Evolutionary conservation across 2,888 invertebrate genomes (phyloP).

Genomic region (Hecatera dysodea): DNA sequence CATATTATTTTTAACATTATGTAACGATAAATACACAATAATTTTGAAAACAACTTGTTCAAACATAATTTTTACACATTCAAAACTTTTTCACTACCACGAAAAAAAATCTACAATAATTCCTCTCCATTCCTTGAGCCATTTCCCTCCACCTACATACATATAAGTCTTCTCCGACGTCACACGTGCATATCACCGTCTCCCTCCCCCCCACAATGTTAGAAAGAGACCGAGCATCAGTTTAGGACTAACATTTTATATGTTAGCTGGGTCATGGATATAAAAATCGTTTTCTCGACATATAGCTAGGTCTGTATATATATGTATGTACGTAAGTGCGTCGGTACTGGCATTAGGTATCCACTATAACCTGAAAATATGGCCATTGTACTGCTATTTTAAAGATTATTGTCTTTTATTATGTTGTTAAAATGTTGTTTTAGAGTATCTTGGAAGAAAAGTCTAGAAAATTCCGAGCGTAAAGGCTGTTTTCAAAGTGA

Average conservation of each 20-base stretch:
- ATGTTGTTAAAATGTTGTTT: constrained; percentile 22
- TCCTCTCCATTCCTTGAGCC: constrained; percentile 76
- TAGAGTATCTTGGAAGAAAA: constrained; percentile 9
- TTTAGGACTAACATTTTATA: constrained; percentile 91
- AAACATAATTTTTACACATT: background rate
- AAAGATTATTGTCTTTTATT: constrained; percentile 70
- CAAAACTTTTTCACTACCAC: background rate
- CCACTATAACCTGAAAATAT: constrained; percentile 87
- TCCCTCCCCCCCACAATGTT: constrained; percentile 73
- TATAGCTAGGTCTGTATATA: constrained; percentile 69
- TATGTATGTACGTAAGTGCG: constrained; percentile 72
- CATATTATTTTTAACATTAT: no score
- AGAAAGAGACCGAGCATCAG: constrained; percentile 78
- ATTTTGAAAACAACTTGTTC: no score
- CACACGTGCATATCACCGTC: constrained; percentile 83
- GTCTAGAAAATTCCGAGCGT: background rate
- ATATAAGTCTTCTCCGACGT: constrained; percentile 81
- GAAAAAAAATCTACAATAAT: constrained; percentile 17
- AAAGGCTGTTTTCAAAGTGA: no score
- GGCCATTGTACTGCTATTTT: constrained; percentile 77
- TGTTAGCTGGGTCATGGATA: constrained; percentile 91
- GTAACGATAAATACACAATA: no score
- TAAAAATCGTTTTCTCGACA: constrained; percentile 89
- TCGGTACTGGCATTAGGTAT: constrained; percentile 83
- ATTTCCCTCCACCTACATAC: constrained; percentile 81